phyloP scores from a whole-genome alignment of 1,140 invertebrate species.

The Drosophila persimilis region DNA sequence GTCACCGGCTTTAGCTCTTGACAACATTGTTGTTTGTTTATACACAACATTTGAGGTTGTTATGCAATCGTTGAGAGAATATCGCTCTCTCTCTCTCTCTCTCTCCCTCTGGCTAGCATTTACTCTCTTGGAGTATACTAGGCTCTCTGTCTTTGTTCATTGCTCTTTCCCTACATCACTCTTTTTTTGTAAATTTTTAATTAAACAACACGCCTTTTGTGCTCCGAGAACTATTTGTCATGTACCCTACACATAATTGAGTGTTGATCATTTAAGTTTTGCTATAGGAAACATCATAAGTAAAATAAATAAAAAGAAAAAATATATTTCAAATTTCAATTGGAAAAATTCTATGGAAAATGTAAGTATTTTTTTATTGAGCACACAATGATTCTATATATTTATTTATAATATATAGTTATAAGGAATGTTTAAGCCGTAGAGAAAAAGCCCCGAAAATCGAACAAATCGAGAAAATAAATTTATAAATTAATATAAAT shows the following conservation, averaged over 20 bases:
- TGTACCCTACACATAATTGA: not conserved
- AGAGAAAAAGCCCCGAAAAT: no score
- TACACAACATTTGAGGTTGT: constrained; percentile 31
- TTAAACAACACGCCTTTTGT: not conserved
- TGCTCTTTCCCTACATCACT: not conserved
- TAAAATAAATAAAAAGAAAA: not conserved
- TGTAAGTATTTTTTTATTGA: no score
- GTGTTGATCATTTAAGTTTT: not conserved
- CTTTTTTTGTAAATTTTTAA: not conserved
- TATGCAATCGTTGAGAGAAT: constrained; percentile 35
- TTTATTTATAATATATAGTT: no score
- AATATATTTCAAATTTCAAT: constrained; percentile 1
- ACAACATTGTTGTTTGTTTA: constrained; percentile 57
- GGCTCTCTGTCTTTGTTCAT: not conserved
- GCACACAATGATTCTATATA: no score
- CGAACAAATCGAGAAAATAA: no score
- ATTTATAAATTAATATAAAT: no score
- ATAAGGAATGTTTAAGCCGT: no score
- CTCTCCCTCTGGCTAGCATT: not conserved
- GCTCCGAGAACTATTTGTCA: not conserved
- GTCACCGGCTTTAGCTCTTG: constrained; percentile 16
- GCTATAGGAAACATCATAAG: not conserved
- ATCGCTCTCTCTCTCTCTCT: not conserved
- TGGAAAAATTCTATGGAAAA: not conserved
- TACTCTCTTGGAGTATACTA: not conserved